These are phyloP conservation scores for Grammomys surdaster DNA, from an alignment of 2,113 vertebrate species.

Conservation along the genomic window DNA sequence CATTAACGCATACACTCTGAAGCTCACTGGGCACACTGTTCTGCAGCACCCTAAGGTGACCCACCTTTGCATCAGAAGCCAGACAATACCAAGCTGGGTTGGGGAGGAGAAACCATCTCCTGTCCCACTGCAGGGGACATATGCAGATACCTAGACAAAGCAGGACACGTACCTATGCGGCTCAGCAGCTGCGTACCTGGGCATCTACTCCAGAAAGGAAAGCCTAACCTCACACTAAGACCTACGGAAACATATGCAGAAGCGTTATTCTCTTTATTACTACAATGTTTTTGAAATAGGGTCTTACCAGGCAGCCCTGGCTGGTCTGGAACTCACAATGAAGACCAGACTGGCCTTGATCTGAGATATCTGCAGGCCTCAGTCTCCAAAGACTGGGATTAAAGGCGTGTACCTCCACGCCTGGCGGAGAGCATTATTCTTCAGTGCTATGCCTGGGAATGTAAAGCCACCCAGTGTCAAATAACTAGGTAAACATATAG, in stretches of 20 bases:
- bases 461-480: background rate
- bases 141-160: background rate
- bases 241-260: background rate
- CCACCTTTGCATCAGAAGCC: conserved; percentile 21
- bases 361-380: background rate
- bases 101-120: conserved; percentile 4
- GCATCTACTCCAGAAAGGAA: conserved; percentile 34
- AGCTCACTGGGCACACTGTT: background rate
- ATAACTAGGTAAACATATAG: background rate
- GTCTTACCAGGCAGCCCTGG: background rate
- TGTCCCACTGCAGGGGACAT: background rate
- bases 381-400: background rate
- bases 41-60: background rate
- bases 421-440: background rate
- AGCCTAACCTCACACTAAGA: conserved; percentile 1
- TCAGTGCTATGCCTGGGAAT: conserved; percentile 5
- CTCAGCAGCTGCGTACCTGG: background rate
- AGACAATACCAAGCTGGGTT: conserved; percentile 48
- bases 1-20: background rate
- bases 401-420: background rate
- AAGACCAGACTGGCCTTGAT: background rate
- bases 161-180: background rate
- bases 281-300: background rate
- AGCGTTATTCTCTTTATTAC: background rate
- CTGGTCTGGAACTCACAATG: background rate